phyloP scores from a whole-genome alignment of 2,113 vertebrate species.

The Clarias magur region DNA sequence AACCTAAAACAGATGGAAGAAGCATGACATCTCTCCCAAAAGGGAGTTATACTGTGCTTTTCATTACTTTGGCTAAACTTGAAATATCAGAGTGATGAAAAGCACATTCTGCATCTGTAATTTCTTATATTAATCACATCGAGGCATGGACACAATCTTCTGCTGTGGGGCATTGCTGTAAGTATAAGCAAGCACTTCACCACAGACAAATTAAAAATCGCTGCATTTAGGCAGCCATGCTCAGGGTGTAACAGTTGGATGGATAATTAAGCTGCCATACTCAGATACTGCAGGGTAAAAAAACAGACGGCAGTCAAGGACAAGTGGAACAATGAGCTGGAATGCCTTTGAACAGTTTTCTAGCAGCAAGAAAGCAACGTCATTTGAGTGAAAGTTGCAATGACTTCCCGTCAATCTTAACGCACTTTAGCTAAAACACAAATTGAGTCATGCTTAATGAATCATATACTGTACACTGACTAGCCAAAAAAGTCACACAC shows the following conservation, averaged over 20 bases:
- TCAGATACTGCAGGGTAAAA: constrained; percentile 31
- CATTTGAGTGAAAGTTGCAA: constrained; percentile 73
- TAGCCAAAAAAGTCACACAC: no score
- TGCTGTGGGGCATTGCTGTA: background rate
- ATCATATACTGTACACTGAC: background rate
- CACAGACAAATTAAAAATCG: background rate
- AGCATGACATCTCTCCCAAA: background rate
- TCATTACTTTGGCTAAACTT: constrained; percentile 17
- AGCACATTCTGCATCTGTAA: constrained; percentile 13
- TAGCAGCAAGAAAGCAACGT: constrained; percentile 79
- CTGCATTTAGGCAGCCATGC: constrained; percentile 3
- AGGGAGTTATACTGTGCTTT: background rate
- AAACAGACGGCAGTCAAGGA: constrained; percentile 81
- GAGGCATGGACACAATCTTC: background rate
- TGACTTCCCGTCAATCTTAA: constrained; percentile 72
- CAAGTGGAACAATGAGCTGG: constrained; percentile 81
- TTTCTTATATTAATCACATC: constrained; percentile 9
- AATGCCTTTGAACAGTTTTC: constrained; percentile 78
- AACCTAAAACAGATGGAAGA: background rate
- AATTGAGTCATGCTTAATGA: background rate
- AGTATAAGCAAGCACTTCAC: background rate
- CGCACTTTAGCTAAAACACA: background rate
- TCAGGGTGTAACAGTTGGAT: background rate
- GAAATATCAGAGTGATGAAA: background rate
- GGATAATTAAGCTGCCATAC: background rate